Conservation (phyloP, 1,140 invertebrate species). For the Aphidius gifuensis region DNA sequence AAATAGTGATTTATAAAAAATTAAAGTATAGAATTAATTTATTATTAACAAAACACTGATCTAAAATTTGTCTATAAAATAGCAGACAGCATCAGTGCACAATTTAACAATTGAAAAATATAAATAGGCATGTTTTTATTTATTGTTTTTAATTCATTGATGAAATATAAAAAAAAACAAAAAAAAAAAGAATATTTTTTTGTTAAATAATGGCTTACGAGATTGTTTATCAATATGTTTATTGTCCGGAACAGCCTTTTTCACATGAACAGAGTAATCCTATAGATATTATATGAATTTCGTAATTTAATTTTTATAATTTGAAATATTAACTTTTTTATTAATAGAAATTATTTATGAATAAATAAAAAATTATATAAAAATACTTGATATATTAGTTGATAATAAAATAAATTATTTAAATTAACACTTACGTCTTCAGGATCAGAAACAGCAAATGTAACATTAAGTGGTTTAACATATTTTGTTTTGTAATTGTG, state of each 20-base stretch:
- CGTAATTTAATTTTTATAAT: constrained; percentile 15
- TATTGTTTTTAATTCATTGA: no score
- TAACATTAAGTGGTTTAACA: constrained; percentile 80
- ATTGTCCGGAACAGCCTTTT: constrained; percentile 23
- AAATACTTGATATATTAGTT: background rate
- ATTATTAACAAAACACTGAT: no score
- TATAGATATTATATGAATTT: constrained; percentile 21
- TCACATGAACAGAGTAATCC: constrained; percentile 27
- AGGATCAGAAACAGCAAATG: constrained; percentile 79
- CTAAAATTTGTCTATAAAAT: no score
- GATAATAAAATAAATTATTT: constrained; percentile 13
- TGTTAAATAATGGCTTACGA: no score
- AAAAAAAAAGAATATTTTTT: no score
- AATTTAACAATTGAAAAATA: no score
- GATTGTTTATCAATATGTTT: no score
- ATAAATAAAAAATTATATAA: background rate
- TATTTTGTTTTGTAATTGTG: constrained; percentile 84
- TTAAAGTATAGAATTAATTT: no score
- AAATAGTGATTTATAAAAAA: no score
- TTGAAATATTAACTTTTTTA: constrained; percentile 1
- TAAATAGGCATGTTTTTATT: no score
- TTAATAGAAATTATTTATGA: constrained; percentile 5
- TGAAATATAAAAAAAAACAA: no score
- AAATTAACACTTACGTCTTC: constrained; percentile 61
- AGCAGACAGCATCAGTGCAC: no score